Evolutionary conservation across 2,113 vertebrate species (phyloP).

Genomic region (Narcine bancroftii): DNA sequence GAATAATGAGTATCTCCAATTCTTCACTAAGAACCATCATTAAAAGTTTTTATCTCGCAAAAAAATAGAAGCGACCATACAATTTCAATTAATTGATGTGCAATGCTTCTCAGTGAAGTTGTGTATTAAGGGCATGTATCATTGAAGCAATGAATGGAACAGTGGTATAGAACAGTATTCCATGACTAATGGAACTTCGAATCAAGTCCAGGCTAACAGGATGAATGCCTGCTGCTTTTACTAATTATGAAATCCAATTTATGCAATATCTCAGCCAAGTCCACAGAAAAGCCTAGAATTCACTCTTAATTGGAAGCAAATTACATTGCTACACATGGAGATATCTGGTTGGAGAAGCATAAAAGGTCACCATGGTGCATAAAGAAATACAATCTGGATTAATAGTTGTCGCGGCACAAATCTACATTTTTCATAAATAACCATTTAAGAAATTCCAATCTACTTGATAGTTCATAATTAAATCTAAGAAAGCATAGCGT

Average conservation of each 20-base stretch:
- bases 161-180: neutral
- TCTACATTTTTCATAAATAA: neutral
- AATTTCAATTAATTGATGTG: neutral
- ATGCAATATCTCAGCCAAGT: neutral
- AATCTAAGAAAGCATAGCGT: too few relatives aligned
- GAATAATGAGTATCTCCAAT: neutral
- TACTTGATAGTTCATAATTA: neutral
- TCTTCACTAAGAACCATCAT: neutral
- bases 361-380: neutral
- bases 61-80: neutral
- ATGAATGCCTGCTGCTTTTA: conserved; percentile 13
- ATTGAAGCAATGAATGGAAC: neutral
- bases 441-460: neutral
- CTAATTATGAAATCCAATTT: conserved; percentile 9
- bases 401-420: neutral
- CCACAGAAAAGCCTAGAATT: neutral
- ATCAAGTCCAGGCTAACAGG: neutral
- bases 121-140: neutral
- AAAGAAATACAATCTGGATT: neutral
- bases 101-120: neutral
- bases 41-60: neutral
- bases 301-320: neutral
- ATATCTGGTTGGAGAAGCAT: neutral
- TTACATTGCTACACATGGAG: neutral
- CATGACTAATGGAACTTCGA: neutral